Evolutionary conservation across 2,113 vertebrate species (phyloP).

Genomic region (Smithornis capensis): DNA sequence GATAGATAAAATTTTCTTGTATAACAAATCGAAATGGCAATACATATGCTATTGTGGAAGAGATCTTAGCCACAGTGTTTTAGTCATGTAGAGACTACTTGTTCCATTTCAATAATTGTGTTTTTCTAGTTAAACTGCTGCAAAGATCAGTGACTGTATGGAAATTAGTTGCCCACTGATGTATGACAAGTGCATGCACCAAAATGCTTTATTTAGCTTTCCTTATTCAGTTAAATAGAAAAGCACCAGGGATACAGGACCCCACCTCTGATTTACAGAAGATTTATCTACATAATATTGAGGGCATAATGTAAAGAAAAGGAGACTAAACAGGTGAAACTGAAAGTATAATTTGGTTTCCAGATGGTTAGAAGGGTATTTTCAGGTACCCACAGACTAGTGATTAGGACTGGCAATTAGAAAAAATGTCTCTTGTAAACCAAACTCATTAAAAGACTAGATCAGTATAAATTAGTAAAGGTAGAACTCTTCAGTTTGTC

Average conservation of each 20-base stretch:
- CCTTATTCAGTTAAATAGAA: neutral
- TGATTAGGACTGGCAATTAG: neutral
- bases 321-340: neutral
- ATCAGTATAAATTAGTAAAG: neutral
- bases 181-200: neutral
- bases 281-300: neutral
- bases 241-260: neutral
- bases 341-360: neutral
- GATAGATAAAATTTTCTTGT: neutral
- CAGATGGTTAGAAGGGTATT: neutral
- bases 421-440: neutral
- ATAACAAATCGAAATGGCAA: neutral
- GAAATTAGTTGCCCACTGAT: neutral
- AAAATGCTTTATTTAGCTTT: neutral
- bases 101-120: neutral
- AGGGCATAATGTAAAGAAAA: neutral
- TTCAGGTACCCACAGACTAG: neutral
- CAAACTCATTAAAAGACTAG: neutral
- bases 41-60: neutral
- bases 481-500: neutral
- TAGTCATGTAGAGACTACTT: neutral
- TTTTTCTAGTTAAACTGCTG: neutral
- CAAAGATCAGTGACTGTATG: neutral
- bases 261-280: neutral
- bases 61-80: neutral